phyloP scores from a whole-genome alignment of 1,140 invertebrate species.

The Galendromus occidentalis region DNA sequence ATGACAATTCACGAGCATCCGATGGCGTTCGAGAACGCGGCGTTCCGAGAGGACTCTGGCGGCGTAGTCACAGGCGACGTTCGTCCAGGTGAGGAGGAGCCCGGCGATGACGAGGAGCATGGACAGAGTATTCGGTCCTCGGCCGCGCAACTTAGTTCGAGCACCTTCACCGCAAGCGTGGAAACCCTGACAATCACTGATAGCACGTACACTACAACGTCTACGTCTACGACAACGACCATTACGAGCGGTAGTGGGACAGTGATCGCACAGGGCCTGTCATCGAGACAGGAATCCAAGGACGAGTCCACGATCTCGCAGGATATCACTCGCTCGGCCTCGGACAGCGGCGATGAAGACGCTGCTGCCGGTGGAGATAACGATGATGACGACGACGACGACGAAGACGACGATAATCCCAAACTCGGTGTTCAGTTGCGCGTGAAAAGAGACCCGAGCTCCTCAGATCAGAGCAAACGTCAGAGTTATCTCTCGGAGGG shows the following conservation, averaged over 20 bases:
- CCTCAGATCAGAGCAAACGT: neutral
- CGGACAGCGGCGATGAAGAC: neutral
- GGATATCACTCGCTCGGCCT: conserved; percentile 3
- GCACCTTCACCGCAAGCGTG: neutral
- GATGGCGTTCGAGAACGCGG: conserved; percentile 4
- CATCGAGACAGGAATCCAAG: neutral
- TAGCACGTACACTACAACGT: neutral
- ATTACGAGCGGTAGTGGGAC: neutral
- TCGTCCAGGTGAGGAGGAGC: conserved; percentile 5
- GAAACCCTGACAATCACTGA: conserved; percentile 1
- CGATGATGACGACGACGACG: neutral
- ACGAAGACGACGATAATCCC: neutral
- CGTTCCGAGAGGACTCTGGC: neutral
- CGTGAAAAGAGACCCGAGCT: neutral
- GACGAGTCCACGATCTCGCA: neutral
- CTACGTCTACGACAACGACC: neutral
- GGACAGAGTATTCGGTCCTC: too few relatives aligned
- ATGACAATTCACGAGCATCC: neutral
- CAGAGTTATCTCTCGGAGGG: conserved; percentile 1
- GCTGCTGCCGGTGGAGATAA: neutral
- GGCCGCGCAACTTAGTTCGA: neutral
- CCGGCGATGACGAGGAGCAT: too few relatives aligned
- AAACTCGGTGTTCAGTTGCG: neutral
- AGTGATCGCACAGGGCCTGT: neutral
- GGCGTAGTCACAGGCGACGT: neutral